A percentile compares a stretch with the other conserved stretches of the same genome.
Evolutionary conservation across 2,888 invertebrate genomes (phyloP).

Genomic region (Ennomos quercinarius): DNA sequence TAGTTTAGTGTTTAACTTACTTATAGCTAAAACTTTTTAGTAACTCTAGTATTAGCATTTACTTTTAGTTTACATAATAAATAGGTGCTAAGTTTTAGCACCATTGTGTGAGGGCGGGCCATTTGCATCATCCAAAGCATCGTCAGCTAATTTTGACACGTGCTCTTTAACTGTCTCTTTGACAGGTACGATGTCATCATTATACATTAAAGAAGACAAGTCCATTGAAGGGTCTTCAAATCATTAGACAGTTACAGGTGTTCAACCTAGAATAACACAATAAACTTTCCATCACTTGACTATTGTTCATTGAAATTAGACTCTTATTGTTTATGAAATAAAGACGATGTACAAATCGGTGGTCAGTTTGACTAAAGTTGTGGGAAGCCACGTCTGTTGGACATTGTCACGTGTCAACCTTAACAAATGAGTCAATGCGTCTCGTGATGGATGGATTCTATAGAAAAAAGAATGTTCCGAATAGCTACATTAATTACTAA

Average conservation of each 20-base stretch:
- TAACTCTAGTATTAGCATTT: too few relatives aligned
- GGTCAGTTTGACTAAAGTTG: conserved; percentile 16
- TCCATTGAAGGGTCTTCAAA: conserved; percentile 33
- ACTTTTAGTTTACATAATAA: conserved; percentile 1
- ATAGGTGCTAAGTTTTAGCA: conserved; percentile 7
- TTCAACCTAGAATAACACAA: conserved; percentile 19
- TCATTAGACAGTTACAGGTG: conserved; percentile 37
- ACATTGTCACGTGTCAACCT: conserved; percentile 37
- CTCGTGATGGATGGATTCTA: conserved; percentile 37
- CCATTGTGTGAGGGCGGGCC: conserved; percentile 10
- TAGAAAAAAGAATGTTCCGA: conserved; percentile 37
- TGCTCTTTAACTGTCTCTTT: conserved; percentile 9
- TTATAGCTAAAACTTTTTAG: background rate
- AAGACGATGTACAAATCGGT: conserved; percentile 8
- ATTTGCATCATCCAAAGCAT: conserved; percentile 18
- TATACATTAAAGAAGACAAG: conserved; percentile 23
- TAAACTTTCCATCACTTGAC: conserved; percentile 6
- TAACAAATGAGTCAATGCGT: conserved; percentile 42
- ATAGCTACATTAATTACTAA: conserved; percentile 27
- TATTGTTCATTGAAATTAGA: conserved; percentile 12
- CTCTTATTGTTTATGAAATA: conserved; percentile 20
- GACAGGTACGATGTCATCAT: conserved; percentile 23
- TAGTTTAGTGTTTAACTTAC: too few relatives aligned
- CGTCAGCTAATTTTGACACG: conserved; percentile 12
- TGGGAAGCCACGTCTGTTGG: conserved; percentile 33